Conservation (phyloP, 1,140 invertebrate species). For the Saccostrea glomerata region DNA sequence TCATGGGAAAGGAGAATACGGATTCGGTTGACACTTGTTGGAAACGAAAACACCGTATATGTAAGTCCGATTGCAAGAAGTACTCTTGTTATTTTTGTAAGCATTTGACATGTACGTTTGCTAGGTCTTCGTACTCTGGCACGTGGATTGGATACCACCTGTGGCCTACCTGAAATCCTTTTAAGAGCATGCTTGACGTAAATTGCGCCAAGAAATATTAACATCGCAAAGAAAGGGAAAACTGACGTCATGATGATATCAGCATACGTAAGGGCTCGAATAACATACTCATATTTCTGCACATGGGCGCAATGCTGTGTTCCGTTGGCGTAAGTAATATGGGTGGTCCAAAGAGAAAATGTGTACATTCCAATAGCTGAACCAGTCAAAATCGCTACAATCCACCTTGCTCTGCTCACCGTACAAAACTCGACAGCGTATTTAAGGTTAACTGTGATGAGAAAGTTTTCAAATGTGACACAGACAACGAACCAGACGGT, state of each 20-base stretch:
- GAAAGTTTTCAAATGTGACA: constrained; percentile 91
- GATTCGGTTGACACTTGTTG: constrained; percentile 79
- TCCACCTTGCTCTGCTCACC: constrained; percentile 85
- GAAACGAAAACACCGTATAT: constrained; percentile 88
- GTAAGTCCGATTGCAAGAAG: constrained; percentile 88
- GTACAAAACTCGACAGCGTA: constrained; percentile 88
- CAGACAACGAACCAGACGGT: constrained; percentile 92
- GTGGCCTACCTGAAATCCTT: constrained; percentile 3
- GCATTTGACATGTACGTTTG: background rate
- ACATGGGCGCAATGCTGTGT: constrained; percentile 77
- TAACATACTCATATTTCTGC: constrained; percentile 78
- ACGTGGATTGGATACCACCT: constrained; percentile 65
- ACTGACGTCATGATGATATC: constrained; percentile 87
- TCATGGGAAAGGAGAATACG: constrained; percentile 60
- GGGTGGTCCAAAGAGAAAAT: constrained; percentile 83
- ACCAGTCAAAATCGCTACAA: constrained; percentile 81
- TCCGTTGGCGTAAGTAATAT: constrained; percentile 62
- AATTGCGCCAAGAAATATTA: constrained; percentile 85
- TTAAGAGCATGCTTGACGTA: constrained; percentile 83
- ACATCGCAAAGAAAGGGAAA: constrained; percentile 85
- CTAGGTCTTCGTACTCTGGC: constrained; percentile 68
- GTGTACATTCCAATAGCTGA: constrained; percentile 82
- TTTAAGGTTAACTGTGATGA: constrained; percentile 88
- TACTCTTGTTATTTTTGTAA: constrained; percentile 86
- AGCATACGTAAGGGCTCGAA: constrained; percentile 84